Evolutionary conservation across 1,140 invertebrate species (phyloP).

Genomic region (Musca vetustissima): DNA sequence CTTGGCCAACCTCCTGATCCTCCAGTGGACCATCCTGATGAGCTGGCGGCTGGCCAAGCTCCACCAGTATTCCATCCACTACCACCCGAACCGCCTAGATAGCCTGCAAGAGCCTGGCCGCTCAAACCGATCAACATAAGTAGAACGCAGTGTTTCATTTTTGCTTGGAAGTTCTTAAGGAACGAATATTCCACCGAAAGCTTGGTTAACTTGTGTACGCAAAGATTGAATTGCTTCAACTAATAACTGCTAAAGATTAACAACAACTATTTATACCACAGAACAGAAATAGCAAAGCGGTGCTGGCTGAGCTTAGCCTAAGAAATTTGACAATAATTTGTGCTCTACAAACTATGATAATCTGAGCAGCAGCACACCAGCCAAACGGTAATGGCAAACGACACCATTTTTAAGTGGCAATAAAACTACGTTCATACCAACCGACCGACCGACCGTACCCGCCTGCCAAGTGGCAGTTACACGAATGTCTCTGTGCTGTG

Average conservation of each 20-base stretch:
- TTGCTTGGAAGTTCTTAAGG: neutral
- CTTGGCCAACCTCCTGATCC: slow-evolving; percentile 26
- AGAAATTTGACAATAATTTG: too few species aligned
- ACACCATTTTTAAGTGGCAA: neutral
- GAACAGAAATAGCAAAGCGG: neutral
- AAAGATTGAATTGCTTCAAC: slow-evolving; percentile 26
- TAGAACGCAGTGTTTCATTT: slow-evolving; percentile 17
- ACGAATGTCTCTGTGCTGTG: too few species aligned
- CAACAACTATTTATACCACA: slow-evolving; percentile 27
- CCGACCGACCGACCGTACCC: too few species aligned
- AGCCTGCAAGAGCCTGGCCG: slow-evolving; percentile 26
- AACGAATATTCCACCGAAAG: neutral
- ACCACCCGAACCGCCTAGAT: slow-evolving; percentile 23
- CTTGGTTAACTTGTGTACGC: neutral
- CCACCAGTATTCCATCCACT: slow-evolving; percentile 25
- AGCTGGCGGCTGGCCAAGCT: slow-evolving; percentile 4
- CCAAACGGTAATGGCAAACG: slow-evolving; percentile 13
- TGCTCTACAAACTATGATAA: neutral
- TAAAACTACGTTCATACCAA: too few species aligned
- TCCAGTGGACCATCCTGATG: neutral
- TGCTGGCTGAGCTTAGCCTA: neutral
- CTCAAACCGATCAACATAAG: slow-evolving; percentile 17
- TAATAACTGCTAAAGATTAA: slow-evolving; percentile 20
- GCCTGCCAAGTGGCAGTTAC: too few species aligned
- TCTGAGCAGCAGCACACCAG: slow-evolving; percentile 11